A percentile compares a stretch with the other conserved stretches of the same genome.
These are phyloP conservation scores for Charina bottae DNA, from an alignment of 2,113 vertebrate species.

Conservation along the genomic window DNA sequence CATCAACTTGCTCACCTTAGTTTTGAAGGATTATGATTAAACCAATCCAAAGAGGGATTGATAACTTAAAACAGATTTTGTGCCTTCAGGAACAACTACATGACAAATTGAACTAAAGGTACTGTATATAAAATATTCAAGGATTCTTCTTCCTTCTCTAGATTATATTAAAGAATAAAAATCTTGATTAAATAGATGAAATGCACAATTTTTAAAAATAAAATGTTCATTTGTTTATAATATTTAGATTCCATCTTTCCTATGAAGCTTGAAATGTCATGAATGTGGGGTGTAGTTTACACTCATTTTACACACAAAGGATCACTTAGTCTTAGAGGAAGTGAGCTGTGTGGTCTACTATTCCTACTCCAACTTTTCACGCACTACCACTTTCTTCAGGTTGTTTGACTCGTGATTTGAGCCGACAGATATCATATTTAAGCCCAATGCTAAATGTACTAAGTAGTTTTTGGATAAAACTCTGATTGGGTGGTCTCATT, in stretches of 20 bases:
- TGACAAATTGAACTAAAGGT: not conserved
- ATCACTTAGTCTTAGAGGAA: not conserved
- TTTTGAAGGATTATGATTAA: too few species aligned
- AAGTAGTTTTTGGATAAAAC: conserved; percentile 47
- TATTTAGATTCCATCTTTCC: not conserved
- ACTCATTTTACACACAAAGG: not conserved
- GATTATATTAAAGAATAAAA: not conserved
- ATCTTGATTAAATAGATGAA: not conserved
- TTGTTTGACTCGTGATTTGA: conserved; percentile 48
- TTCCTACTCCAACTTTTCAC: not conserved
- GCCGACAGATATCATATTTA: conserved; percentile 51
- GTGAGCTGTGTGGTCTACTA: not conserved
- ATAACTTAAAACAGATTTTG: too few species aligned
- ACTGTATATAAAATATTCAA: not conserved
- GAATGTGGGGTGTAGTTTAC: not conserved
- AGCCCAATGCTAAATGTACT: conserved; percentile 48
- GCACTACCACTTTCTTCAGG: conserved; percentile 17
- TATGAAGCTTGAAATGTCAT: not conserved
- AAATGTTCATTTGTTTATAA: not conserved
- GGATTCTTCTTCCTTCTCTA: not conserved
- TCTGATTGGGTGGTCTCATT: conserved; percentile 47
- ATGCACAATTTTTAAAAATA: not conserved
- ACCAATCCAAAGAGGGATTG: too few species aligned
- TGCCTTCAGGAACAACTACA: not conserved
- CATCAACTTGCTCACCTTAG: too few species aligned